These are phyloP conservation scores for Dioctria linearis DNA, from an alignment of 2,888 invertebrate species.

Conservation along the genomic window DNA sequence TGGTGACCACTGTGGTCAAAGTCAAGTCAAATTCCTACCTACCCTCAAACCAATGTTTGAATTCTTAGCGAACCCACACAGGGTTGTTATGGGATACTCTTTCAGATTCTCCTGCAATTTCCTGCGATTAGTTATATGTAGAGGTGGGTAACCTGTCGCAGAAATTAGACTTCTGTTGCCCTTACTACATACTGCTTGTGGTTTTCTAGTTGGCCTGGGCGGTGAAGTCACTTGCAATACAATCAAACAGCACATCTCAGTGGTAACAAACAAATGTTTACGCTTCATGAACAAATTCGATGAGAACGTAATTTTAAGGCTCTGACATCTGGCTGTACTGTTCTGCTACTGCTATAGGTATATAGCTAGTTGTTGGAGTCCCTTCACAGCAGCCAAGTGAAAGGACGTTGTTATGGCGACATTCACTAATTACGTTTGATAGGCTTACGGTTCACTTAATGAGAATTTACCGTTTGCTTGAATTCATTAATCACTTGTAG, in stretches of 20 bases:
- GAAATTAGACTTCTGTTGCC: constrained; percentile 31
- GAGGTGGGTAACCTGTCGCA: constrained; percentile 6
- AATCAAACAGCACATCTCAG: constrained; percentile 47
- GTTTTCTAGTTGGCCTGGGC: no score
- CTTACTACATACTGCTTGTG: constrained; percentile 1
- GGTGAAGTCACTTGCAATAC: constrained; percentile 33
- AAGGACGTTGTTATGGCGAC: constrained; percentile 50
- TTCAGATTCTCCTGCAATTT: neutral
- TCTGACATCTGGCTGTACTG: constrained; percentile 15
- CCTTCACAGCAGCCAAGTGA: constrained; percentile 37
- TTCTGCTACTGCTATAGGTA: neutral
- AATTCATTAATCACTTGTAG: constrained; percentile 49
- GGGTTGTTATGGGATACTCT: neutral
- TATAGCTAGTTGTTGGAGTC: neutral
- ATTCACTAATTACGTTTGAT: constrained; percentile 50
- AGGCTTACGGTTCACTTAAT: constrained; percentile 51
- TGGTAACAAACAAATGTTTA: constrained; percentile 46
- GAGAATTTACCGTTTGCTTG: constrained; percentile 49
- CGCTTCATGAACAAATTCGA: constrained; percentile 41
- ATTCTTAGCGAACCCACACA: neutral
- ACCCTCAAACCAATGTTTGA: neutral
- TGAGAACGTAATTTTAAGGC: constrained; percentile 47
- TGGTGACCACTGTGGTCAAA: constrained; percentile 8
- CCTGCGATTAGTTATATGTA: neutral
- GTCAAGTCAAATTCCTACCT: constrained; percentile 2